Percentiles rank a stretch among this genome's conserved stretches.
These are phyloP conservation scores for Epizoanthus scotinus DNA, from an alignment of 92 coral and sea anemone genomes.

Conservation along the genomic window DNA sequence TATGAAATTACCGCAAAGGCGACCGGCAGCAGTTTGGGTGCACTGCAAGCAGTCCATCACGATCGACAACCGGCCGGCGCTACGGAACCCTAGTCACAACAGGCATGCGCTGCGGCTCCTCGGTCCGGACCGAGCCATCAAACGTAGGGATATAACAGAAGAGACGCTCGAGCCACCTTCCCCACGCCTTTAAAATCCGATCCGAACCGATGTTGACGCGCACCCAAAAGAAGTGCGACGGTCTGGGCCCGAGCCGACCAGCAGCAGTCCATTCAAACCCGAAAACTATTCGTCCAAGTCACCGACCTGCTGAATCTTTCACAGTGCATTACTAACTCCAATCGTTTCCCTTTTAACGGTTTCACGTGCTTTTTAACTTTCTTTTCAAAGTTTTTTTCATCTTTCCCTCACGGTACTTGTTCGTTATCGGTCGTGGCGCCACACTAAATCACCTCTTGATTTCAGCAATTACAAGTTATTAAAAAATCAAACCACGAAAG, in stretches of 20 bases:
- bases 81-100: conserved; percentile 55
- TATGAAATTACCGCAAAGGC: no score
- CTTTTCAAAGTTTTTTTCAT: conserved; percentile 68
- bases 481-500: no score
- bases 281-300: conserved; percentile 45
- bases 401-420: no score
- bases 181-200: conserved; percentile 42
- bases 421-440: conserved; percentile 71
- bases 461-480: no score
- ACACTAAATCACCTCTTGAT: no score
- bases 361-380: conserved; percentile 47
- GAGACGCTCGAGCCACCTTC: conserved; percentile 45
- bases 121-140: conserved; percentile 47
- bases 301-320: conserved; percentile 64
- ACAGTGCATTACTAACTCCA: no score
- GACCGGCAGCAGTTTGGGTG: no score
- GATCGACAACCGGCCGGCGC: conserved; percentile 42
- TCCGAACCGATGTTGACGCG: conserved; percentile 56
- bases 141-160: not conserved
- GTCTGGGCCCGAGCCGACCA: conserved; percentile 22
- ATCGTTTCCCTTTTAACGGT: no score
- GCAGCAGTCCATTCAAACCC: conserved; percentile 57
- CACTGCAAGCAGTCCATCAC: no score
- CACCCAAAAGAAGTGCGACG: conserved; percentile 83
- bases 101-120: no score